Evolutionary conservation across 2,888 invertebrate species (phyloP).

Genomic region (Apotomis betuletana): DNA sequence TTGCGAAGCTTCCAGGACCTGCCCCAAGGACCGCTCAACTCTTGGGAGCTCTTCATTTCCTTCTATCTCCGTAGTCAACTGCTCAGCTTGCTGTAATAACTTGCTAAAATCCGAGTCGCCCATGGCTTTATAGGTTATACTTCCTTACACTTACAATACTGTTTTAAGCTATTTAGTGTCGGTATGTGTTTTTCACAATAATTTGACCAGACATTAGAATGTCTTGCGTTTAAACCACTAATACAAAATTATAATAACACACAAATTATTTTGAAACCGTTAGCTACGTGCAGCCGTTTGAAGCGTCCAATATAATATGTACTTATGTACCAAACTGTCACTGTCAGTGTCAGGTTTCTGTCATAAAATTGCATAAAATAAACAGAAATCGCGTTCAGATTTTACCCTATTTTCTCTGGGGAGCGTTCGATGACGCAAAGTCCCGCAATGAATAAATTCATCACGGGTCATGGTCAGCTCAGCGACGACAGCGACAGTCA

Average conservation of each 20-base stretch:
- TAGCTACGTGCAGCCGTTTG: slow-evolving; percentile 6
- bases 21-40: slow-evolving; percentile 94
- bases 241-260: slow-evolving; percentile 1
- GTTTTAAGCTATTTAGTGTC: neutral
- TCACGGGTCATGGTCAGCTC: too few species aligned
- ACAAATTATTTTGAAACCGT: slow-evolving; percentile 14
- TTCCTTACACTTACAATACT: slow-evolving; percentile 19
- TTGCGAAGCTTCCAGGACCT: slow-evolving; percentile 95
- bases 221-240: neutral
- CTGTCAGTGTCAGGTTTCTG: neutral
- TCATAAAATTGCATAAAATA: too few species aligned
- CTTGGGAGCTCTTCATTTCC: slow-evolving; percentile 92
- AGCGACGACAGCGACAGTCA: too few species aligned
- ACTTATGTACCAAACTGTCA: neutral
- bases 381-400: neutral
- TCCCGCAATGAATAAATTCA: too few species aligned
- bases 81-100: slow-evolving; percentile 95
- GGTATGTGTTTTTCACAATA: neutral
- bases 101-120: slow-evolving; percentile 90
- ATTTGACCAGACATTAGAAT: neutral
- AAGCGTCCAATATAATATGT: too few species aligned
- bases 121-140: slow-evolving; percentile 70
- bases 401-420: neutral
- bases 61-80: slow-evolving; percentile 94
- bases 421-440: too few species aligned